A percentile compares a stretch with the other conserved stretches of the same genome.
Evolutionary conservation across 2,888 invertebrate species (phyloP).

Genomic region (Cylindroiulus punctatus): DNA sequence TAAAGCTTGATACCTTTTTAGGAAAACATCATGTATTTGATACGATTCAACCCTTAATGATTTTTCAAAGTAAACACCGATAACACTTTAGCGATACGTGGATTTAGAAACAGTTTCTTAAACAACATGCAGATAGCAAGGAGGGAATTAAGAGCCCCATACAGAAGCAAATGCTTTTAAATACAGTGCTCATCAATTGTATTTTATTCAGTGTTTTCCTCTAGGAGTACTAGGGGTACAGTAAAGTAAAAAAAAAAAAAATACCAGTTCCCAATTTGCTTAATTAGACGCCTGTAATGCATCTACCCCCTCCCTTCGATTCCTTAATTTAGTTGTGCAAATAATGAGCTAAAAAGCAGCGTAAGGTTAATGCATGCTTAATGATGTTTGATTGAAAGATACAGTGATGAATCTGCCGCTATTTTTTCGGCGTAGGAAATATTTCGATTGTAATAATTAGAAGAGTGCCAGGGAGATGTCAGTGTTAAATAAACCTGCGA

Average conservation of each 20-base stretch:
- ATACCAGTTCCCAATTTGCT: neutral
- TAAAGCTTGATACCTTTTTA: too few species aligned
- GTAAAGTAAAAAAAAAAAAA: neutral
- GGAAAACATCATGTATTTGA: too few species aligned
- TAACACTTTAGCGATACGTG: too few species aligned
- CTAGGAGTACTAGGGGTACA: neutral
- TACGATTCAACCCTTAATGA: too few species aligned
- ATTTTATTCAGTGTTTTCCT: neutral
- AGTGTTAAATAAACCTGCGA: neutral
- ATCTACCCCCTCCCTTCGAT: neutral
- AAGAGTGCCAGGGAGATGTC: constrained; percentile 21
- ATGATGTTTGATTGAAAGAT: constrained; percentile 38
- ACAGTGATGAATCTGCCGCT: neutral
- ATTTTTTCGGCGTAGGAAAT: constrained; percentile 2
- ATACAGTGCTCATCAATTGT: neutral
- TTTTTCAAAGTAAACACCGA: too few species aligned
- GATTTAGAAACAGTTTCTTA: too few species aligned
- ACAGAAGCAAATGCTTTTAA: too few species aligned
- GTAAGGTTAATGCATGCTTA: constrained; percentile 1
- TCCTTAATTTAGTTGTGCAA: constrained; percentile 20
- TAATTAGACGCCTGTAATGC: neutral
- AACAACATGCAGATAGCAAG: too few species aligned
- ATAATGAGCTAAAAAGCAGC: constrained; percentile 12
- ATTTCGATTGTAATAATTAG: constrained; percentile 31
- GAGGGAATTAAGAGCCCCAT: too few species aligned